Evolutionary conservation across 2,113 vertebrate species (phyloP), one percentile per base, ranked within the genome.

Genomic region (Callipepla californica): DNA sequence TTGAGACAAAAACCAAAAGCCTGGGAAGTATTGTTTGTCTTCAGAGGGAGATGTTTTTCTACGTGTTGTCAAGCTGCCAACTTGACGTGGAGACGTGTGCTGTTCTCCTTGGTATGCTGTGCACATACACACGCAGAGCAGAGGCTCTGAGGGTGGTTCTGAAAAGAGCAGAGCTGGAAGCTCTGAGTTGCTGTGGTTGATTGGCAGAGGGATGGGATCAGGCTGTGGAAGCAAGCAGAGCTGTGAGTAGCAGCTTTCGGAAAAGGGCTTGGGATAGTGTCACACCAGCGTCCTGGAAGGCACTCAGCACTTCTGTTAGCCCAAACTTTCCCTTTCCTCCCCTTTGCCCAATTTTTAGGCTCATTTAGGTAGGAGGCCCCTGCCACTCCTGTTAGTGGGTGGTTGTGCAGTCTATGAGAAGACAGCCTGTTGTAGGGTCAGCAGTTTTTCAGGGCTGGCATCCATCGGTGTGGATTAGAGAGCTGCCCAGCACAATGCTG

Each of bases 21-120:
- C 97, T 90, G 87, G 96, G 97, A 97, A 97, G 91, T 92, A 77
- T 62, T 98, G 97, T 98, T 98, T 98, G 97, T 97, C 95, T 98
- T 98, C 83, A 77, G 80, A 90, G 70, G 89, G 89, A 97, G 83
- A 86, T 6, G 7, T 94, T 97, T 98, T 97, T 97, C 96, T 98
- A 96, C 81, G 70, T 17, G 55, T 92, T 15, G 92, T 96, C 90
- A 51, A 93, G 92, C 93, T 96, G 97, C 97, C 97, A 95, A 90
- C 47, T 75, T 79, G 80, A 66, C 13, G 9, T 40, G 93, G 92
- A 96, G 91, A 94, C 77, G 66, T 95, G 93, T 91, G 88, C 77
- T 94, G 92, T 86, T 82, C 91, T 96, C 86, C 93, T 93, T 73
- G 94, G 57, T 87, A 91, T 91, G n/a, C 81, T 72, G 66, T 57